Evolutionary conservation across 2,888 invertebrate genomes (phyloP), one percentile per base, ranked within the genome.

Genomic region (Empis livida): DNA sequence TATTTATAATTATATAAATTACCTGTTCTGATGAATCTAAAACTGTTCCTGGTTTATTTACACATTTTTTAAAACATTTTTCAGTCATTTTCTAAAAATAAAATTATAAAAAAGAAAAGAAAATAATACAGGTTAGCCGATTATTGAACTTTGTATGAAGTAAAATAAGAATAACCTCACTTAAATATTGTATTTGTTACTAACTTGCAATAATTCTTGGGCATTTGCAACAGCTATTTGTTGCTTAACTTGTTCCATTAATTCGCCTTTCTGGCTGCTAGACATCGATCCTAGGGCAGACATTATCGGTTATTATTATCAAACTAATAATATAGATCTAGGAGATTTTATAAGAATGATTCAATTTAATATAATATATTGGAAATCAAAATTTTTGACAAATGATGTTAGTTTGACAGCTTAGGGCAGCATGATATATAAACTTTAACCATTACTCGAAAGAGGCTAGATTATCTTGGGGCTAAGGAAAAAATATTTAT

Each of bases 11-110:
- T 15, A n/a, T 5, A 30, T 30, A 35, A 35, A 35, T 64, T 65
- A 83, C 84, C 82, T 95, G 82, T 76, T 93, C 93, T 1, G 89
- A 86, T 62, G 79, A 86, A 65, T 90, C 93, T 55, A 95, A 66
- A 2, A 89, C 82, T 11, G 85, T 81, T 16, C 95, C 95, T 23
- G 96, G 96, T 67, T 91, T 94, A 45, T 71, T 72, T 58, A 96
- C 80, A 69, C 96, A 96, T 64, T 94, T 94, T 67, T 85, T 88
- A 68, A 95, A 96, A 71, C 96, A 96, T 72, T 95, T 95, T 63
- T 94, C 91, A 42, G 93, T 89, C 83, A 95, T 92, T 84, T 93
- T 94, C 80, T 89, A 70, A 38, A 74, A 74, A 58, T n/a, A 13
- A 23, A 27, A 4, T 48, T 48, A 45, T 49, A 27, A 38, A 42